Percentiles rank a stretch among this genome's conserved stretches.
phyloP scores from a whole-genome alignment of 2,113 vertebrate species.

The Calidris pygmaea region DNA sequence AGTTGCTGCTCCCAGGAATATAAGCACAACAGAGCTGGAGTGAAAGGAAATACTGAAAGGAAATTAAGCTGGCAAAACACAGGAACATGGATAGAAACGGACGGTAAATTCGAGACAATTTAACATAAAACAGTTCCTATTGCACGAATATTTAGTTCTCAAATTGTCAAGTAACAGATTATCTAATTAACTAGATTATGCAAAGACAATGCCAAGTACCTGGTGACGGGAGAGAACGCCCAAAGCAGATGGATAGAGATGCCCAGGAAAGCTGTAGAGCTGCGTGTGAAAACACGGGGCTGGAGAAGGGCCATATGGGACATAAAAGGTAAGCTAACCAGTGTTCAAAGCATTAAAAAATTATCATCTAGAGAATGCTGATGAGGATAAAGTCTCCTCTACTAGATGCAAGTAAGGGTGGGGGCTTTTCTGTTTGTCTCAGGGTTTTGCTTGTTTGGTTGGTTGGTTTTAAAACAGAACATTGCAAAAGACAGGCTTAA shows the following conservation, averaged over 20 bases:
- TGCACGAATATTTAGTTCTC: neutral
- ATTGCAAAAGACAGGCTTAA: neutral
- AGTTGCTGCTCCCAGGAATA: neutral
- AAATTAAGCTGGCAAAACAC: neutral
- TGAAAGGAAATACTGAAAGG: neutral
- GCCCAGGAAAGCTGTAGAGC: slow-evolving; percentile 80
- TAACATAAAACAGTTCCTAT: neutral
- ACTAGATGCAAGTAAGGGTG: neutral
- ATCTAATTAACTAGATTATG: too few relatives aligned
- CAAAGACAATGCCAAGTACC: slow-evolving; percentile 45
- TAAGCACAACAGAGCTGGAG: neutral
- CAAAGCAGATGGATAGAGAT: slow-evolving; percentile 70
- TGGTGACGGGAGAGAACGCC: slow-evolving; percentile 71
- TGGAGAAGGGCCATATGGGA: neutral
- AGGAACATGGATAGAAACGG: neutral
- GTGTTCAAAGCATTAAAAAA: neutral
- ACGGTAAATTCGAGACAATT: neutral
- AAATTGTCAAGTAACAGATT: neutral
- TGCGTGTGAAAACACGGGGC: slow-evolving; percentile 5
- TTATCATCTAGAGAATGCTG: neutral
- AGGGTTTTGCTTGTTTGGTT: neutral
- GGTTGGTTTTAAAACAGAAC: neutral
- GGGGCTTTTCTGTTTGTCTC: neutral
- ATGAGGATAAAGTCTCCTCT: neutral
- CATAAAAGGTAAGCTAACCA: neutral